Evolutionary conservation across 2,113 vertebrate species (phyloP).

Genomic region (Tragelaphus imberbis): DNA sequence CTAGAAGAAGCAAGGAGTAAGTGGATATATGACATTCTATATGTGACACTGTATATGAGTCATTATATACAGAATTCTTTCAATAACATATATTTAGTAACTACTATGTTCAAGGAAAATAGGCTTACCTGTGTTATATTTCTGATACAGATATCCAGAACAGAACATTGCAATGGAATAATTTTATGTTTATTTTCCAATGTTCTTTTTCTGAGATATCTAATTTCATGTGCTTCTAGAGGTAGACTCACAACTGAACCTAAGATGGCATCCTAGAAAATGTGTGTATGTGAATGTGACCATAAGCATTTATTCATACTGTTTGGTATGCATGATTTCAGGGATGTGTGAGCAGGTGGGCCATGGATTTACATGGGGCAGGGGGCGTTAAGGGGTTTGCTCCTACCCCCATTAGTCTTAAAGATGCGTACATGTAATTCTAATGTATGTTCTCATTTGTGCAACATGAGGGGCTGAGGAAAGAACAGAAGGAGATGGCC

Average conservation of each 20-base stretch:
- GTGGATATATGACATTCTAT: neutral
- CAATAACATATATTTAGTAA: neutral
- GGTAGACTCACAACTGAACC: neutral
- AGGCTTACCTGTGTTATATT: neutral
- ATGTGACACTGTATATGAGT: neutral
- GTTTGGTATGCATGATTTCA: neutral
- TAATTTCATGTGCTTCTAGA: neutral
- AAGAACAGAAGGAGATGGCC: neutral
- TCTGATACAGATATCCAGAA: neutral
- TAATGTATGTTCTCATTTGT: neutral
- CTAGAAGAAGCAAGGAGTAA: neutral
- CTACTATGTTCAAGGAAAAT: no score
- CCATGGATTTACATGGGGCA: neutral
- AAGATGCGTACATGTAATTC: neutral
- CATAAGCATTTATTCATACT: neutral
- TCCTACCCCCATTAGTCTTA: neutral
- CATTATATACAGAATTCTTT: neutral
- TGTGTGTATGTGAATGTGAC: neutral
- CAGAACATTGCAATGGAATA: accelerated
- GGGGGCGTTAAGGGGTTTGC: neutral
- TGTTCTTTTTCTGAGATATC: neutral
- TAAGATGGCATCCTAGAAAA: neutral
- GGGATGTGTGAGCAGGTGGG: accelerated
- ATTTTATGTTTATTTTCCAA: neutral
- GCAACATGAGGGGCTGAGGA: accelerated